phyloP scores from a whole-genome alignment of 1,140 invertebrate genomes.

The Papilio xuthus region DNA sequence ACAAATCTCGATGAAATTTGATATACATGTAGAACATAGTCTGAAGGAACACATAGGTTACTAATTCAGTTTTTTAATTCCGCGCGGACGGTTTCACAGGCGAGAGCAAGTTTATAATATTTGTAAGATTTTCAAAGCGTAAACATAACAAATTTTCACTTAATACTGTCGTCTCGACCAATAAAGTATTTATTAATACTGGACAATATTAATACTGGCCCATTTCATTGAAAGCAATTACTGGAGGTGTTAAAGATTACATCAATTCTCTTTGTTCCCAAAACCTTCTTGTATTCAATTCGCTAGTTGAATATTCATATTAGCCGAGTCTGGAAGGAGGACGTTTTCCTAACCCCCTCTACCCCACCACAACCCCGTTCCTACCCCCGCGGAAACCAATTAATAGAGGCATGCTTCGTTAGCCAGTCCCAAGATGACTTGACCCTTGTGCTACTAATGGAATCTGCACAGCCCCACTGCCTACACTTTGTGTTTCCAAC shows the following conservation, averaged over 20 bases:
- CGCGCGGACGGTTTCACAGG: no score
- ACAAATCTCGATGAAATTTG: no score
- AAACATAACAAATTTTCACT: background rate
- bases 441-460: conserved; percentile 55
- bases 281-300: conserved; percentile 55
- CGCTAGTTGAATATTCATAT: conserved; percentile 74
- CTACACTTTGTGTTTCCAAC: conserved; percentile 8
- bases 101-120: no score
- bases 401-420: conserved; percentile 69
- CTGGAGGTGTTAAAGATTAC: conserved; percentile 63
- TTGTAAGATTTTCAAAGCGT: background rate
- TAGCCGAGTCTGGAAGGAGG: conserved; percentile 56
- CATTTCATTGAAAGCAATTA: conserved; percentile 64
- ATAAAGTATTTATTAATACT: background rate
- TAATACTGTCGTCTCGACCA: background rate
- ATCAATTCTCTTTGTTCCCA: conserved; percentile 73
- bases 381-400: conserved; percentile 55
- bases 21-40: no score
- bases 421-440: conserved; percentile 55
- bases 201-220: conserved; percentile 19
- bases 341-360: conserved; percentile 48
- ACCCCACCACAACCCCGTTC: conserved; percentile 9
- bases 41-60: no score
- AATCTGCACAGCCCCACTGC: conserved; percentile 45
- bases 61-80: no score